Evolutionary conservation across 1,140 invertebrate genomes (phyloP).

Genomic region (Oscheius sp.): DNA sequence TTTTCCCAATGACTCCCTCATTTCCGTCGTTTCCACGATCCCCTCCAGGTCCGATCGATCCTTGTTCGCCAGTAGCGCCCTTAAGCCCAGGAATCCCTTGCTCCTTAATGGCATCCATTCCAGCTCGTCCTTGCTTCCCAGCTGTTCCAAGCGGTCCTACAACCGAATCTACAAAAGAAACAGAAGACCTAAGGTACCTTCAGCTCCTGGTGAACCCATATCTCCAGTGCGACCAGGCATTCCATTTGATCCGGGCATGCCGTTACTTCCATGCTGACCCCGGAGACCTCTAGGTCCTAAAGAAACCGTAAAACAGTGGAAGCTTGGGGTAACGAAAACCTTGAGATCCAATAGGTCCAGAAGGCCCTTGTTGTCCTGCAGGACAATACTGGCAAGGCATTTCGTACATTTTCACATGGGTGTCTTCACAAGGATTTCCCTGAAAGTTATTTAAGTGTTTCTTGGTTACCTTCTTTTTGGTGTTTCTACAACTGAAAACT

Average conservation of each 20-base stretch:
- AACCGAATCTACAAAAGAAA: no score
- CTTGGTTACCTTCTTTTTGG: no score
- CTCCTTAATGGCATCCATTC: slow-evolving; percentile 6
- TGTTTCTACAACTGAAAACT: no score
- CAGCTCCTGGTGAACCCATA: slow-evolving; percentile 12
- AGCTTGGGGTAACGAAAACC: neutral
- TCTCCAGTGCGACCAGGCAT: slow-evolving; percentile 9
- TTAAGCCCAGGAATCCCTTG: slow-evolving; percentile 15
- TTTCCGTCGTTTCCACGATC: slow-evolving; percentile 10
- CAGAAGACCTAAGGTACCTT: no score
- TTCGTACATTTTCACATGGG: slow-evolving; percentile 2
- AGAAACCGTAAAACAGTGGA: neutral
- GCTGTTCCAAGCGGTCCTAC: neutral
- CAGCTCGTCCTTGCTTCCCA: slow-evolving; percentile 23
- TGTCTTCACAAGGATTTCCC: neutral
- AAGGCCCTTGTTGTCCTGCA: slow-evolving; percentile 21
- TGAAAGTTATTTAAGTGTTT: neutral
- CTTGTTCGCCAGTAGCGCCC: slow-evolving; percentile 4
- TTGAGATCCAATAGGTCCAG: slow-evolving; percentile 9
- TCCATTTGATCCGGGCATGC: slow-evolving; percentile 6
- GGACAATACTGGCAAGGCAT: slow-evolving; percentile 28
- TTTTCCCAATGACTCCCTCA: slow-evolving; percentile 3
- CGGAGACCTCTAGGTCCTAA: slow-evolving; percentile 13
- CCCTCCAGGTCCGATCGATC: slow-evolving; percentile 5
- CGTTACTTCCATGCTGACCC: slow-evolving; percentile 21